Evolutionary conservation across 2,888 invertebrate genomes (phyloP), one percentile per base, ranked within the genome.

Genomic region (Salpingus planirostris): DNA sequence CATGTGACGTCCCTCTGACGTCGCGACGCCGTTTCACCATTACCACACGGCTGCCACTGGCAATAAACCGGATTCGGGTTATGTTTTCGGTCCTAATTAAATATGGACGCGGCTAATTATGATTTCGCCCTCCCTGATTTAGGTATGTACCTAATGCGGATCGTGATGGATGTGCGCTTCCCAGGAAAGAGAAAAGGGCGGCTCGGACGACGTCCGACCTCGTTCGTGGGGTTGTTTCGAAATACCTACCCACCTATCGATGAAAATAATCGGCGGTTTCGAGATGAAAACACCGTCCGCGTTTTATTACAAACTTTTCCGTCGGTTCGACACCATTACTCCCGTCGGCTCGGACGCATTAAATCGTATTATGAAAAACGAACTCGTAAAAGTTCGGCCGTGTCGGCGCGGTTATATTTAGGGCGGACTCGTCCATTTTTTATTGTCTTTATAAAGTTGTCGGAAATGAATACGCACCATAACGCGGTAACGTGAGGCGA

Each of bases 251-350:
- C n/a, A n/a, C n/a, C n/a, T n/a, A n/a, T n/a, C n/a, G n/a, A n/a
- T n/a, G n/a, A 42, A 42, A 42, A 38, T 41, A 43, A 41, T 41
- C 41, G 34, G 27, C 37, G 37, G 36, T 40, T 44, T 37, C 25
- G 26, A n/a, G n/a, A n/a, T n/a, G n/a, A 40, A 37, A 36, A 41
- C 31, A 25, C 38, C 32, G 38, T 36, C 38, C 36, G 29, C 30
- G 36, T 42, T 42, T 40, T 42, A 38, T 40, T 44, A 38, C 38
- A 32, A 32, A 34, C 38, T 41, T 43, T 34, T 34, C 25, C 30
- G 27, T 31, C 29, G 33, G 36, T 38, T 41, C 36, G 38, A 40
- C 40, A 37, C 29, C 36, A 38, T 35, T 35, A 34, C 28, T 33
- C 30, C 32, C 35, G 29, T 33, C 31, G 33, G 35, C 29, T 33